A percentile compares a stretch with the other conserved stretches of the same genome.
Evolutionary conservation across 2,797 vertebrate species (phyloP).

Genomic region (Gouania willdenowi): DNA sequence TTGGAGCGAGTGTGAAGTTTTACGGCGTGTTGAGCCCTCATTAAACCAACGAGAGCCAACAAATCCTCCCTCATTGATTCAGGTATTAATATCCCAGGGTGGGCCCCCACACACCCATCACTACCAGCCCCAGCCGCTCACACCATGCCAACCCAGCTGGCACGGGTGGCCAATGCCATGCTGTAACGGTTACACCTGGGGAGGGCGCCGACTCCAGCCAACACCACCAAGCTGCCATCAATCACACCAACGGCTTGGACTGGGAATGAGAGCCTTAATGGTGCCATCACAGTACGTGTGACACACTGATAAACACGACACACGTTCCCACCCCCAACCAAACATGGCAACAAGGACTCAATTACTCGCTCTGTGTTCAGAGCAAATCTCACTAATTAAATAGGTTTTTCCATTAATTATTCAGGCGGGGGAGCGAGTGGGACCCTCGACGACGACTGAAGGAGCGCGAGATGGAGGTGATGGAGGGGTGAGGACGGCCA

Average conservation of each 20-base stretch:
- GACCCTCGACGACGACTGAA: slow-evolving; percentile 26
- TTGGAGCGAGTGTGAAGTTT: too few relatives aligned
- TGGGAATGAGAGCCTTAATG: slow-evolving; percentile 9
- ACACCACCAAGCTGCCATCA: neutral
- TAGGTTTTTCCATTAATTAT: slow-evolving; percentile 76
- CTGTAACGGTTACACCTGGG: too few relatives aligned
- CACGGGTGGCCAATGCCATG: neutral
- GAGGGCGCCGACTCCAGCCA: neutral
- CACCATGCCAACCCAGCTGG: slow-evolving; percentile 13
- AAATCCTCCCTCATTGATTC: slow-evolving; percentile 10
- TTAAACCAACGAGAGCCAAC: slow-evolving; percentile 16
- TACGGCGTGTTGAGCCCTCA: slow-evolving; percentile 12
- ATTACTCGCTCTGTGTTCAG: slow-evolving; percentile 64
- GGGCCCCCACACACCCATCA: neutral
- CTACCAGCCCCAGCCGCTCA: neutral
- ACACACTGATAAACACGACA: slow-evolving; percentile 7
- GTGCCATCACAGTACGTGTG: neutral
- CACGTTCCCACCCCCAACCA: neutral
- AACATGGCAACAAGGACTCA: slow-evolving; percentile 40
- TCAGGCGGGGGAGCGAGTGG: slow-evolving; percentile 44
- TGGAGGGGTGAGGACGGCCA: slow-evolving; percentile 26
- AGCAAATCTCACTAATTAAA: slow-evolving; percentile 79
- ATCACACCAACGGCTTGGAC: slow-evolving; percentile 1
- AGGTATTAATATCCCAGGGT: slow-evolving; percentile 24
- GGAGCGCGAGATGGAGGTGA: slow-evolving; percentile 7